Base-by-base conservation (phyloP, 2,797 vertebrate genomes). In the Pseudomugil gertrudae region DNA sequence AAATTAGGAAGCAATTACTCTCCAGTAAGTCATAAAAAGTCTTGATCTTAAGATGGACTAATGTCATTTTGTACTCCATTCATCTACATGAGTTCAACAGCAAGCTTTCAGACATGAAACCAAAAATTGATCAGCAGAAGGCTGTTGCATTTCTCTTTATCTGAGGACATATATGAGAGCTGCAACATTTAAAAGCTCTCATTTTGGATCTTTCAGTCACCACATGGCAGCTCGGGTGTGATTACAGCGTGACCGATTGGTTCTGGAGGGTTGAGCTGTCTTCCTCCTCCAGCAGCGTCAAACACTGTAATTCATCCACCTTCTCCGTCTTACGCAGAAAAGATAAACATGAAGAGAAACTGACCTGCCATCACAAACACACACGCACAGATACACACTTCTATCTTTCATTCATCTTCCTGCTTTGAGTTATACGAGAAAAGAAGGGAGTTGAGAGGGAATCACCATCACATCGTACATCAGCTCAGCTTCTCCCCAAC, bases 391-490 rank as follows among this genome's bases (percentile, higher is more conserved):
- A 51, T 23, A 57, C 45, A 67, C 52, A 50, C 56, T 7, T 15
- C 63, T 50, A 51, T 26, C 55, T 48, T 51, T 63, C 66, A 64
- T 30, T 57, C 36, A 30, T 76, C 75, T 50, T n/a, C 45, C 50
- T 3, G 58, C 24, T 40, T 3, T 79, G 79, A 85, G 71, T 78
- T 79, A 76, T 72, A 23, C 79, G 32, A 62, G 78, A 79, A 65
- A 21, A 4, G 70, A 67, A 74, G 69, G 80, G 80, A 65, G 73
- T 79, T 1, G 27, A 74, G 79, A 74, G 70, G 84, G 83, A 85
- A 73, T 82, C 82, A 82, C 87, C 76, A 23, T 64, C 73, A 68
- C 38, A 50, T 69, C 55, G 76, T 83, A 80, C 61, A 84, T 90
- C 84, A 88, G 68, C 64, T 74, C 63, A 4, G 56, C 56, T 17